Base-by-base conservation (phyloP, 2,888 invertebrate species). In the Parthenolecanium corni region DNA sequence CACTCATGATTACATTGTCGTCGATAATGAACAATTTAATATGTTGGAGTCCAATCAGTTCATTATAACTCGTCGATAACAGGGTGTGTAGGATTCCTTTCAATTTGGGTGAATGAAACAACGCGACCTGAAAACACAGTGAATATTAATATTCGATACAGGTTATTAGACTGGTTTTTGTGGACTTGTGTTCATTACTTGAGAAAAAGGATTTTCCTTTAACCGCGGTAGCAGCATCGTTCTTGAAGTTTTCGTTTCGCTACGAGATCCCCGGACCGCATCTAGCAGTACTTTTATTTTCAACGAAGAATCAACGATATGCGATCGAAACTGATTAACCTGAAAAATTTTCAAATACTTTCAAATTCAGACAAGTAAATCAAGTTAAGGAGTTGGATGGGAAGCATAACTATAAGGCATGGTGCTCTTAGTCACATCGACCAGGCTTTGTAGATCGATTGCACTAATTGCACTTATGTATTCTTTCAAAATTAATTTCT, bases 1-100 rank as follows among this genome's bases (percentile, higher is more conserved):
- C 98, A 74, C 93, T 94, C 62, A 99, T 85, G 31, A 98, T 79
- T 1, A 99, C 81, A 23, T 85, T 83, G 74, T 99, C 84, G 75
- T 99, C 98, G 71, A 94, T 89, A 68, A 98, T 81, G 71, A 96
- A 98, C 18, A 96, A 77, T 74, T 98, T 99, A 87, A 98, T 94
- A 71, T 99, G 98, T 71, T 96, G 95, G 12, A 98, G 76, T 0
- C 97, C 97, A 63, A 96, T 79, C 1, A 94, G 75, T 75, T 99
- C 98, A 75, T 94, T 94, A 77, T 89, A 92, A 36, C 94, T 80
- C 65, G 89, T 83, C 0, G 97, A 95, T 42, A 89, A 77, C 1
- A 85, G 73, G 66, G 80, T 80, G 66, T 89, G 92, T 68, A 88
- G 79, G 36, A 86, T 72, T 0, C 95, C 95, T 61, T 90, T 79